These are phyloP conservation scores for Hirudo medicinalis DNA, from an alignment of 1,140 invertebrate species.

Conservation along the genomic window DNA sequence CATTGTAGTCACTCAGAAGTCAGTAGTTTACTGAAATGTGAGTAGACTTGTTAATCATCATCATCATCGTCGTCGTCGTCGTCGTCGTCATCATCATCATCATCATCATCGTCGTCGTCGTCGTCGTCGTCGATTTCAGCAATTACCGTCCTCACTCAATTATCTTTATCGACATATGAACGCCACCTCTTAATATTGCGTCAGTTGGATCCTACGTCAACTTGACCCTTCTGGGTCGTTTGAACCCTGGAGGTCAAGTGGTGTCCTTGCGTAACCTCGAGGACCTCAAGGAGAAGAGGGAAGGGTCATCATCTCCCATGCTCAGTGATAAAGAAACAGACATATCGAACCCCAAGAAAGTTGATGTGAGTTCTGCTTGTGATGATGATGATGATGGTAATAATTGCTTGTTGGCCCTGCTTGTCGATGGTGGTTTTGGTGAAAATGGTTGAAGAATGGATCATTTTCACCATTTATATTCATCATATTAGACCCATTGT, in stretches of 20 bases:
- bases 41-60: neutral
- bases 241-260: neutral
- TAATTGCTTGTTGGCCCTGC: too few species aligned
- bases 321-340: neutral
- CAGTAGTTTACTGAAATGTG: constrained; percentile 1
- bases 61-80: constrained; percentile 3
- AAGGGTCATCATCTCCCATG: neutral
- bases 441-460: neutral
- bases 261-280: neutral
- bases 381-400: too few species aligned
- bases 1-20: neutral
- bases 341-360: neutral
- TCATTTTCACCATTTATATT: constrained; percentile 22
- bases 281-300: neutral
- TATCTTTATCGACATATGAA: too few species aligned
- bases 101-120: neutral
- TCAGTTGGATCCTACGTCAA: neutral
- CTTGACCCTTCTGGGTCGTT: constrained; percentile 1
- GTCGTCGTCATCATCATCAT: neutral
- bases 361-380: neutral
- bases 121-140: neutral
- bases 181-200: neutral
- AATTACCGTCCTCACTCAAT: neutral
- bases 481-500: too few species aligned
- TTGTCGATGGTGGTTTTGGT: neutral